Conservation (phyloP, 2,113 vertebrate genomes). For the Elaphurus davidianus region DNA sequence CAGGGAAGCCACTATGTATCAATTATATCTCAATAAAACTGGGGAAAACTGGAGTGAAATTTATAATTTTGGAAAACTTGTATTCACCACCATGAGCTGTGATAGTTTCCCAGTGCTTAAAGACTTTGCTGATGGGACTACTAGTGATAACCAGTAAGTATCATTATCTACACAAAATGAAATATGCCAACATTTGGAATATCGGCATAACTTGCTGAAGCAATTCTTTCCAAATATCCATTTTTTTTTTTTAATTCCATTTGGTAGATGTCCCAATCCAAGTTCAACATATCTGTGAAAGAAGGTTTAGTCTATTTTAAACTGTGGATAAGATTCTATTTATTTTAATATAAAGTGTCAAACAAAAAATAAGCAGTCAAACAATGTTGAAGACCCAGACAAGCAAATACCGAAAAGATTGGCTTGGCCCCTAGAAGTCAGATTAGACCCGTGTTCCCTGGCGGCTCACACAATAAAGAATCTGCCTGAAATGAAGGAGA, state of each 20-base stretch:
- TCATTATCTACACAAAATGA: background rate
- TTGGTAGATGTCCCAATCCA: background rate
- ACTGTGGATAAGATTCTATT: background rate
- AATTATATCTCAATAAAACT: background rate
- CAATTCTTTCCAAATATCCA: background rate
- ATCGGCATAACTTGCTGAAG: background rate
- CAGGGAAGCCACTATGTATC: background rate
- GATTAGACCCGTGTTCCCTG: background rate
- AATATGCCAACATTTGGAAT: background rate
- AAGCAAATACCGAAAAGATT: background rate
- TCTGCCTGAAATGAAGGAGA: background rate
- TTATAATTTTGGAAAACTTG: background rate
- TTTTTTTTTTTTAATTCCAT: background rate
- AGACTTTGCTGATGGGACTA: background rate
- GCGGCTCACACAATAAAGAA: background rate
- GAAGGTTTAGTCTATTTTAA: background rate
- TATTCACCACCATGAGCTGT: background rate
- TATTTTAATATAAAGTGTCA: background rate
- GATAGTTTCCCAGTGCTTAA: background rate
- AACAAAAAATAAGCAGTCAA: background rate
- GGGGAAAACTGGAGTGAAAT: background rate
- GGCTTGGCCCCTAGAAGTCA: background rate
- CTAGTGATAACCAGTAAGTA: background rate
- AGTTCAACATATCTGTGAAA: background rate
- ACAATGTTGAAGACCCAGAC: background rate